Evolutionary conservation across 2,797 vertebrate species (phyloP).

Genomic region (Pipistrellus pipistrellus): DNA sequence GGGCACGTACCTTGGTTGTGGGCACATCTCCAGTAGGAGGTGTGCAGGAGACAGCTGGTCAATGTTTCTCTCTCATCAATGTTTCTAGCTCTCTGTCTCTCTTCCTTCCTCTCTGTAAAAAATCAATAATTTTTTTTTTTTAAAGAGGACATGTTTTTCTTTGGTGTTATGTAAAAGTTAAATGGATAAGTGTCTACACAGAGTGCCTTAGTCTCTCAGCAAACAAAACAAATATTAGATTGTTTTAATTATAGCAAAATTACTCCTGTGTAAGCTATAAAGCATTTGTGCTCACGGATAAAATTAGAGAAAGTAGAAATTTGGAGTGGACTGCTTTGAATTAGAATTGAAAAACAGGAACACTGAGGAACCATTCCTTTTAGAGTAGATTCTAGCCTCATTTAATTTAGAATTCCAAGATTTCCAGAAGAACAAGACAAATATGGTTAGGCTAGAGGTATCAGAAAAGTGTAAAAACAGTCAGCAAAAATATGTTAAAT

Average conservation of each 20-base stretch:
- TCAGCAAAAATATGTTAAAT: slow-evolving; percentile 87
- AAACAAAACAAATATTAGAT: slow-evolving; percentile 73
- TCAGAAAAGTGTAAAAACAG: slow-evolving; percentile 87
- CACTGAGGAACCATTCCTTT: slow-evolving; percentile 49
- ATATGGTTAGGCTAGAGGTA: slow-evolving; percentile 88
- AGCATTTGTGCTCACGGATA: neutral
- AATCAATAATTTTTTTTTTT: too few relatives aligned
- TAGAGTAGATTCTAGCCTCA: slow-evolving; percentile 67
- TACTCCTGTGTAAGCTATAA: slow-evolving; percentile 56
- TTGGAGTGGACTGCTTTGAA: slow-evolving; percentile 59
- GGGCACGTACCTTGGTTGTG: too few relatives aligned
- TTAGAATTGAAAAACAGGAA: slow-evolving; percentile 74
- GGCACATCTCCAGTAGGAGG: too few relatives aligned
- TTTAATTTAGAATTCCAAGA: slow-evolving; percentile 82
- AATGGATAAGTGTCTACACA: slow-evolving; percentile 63
- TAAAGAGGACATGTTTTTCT: slow-evolving; percentile 27
- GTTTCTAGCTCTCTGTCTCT: too few relatives aligned
- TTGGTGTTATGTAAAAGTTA: slow-evolving; percentile 60
- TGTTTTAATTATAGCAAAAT: slow-evolving; percentile 74
- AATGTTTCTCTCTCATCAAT: too few relatives aligned
- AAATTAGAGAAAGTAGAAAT: slow-evolving; percentile 31
- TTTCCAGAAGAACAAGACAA: slow-evolving; percentile 84
- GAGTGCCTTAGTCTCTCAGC: slow-evolving; percentile 51
- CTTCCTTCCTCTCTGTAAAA: too few relatives aligned
- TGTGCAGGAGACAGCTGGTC: too few relatives aligned